Evolutionary conservation across 1,140 invertebrate genomes (phyloP).

Genomic region (Stegodyphus dumicola): DNA sequence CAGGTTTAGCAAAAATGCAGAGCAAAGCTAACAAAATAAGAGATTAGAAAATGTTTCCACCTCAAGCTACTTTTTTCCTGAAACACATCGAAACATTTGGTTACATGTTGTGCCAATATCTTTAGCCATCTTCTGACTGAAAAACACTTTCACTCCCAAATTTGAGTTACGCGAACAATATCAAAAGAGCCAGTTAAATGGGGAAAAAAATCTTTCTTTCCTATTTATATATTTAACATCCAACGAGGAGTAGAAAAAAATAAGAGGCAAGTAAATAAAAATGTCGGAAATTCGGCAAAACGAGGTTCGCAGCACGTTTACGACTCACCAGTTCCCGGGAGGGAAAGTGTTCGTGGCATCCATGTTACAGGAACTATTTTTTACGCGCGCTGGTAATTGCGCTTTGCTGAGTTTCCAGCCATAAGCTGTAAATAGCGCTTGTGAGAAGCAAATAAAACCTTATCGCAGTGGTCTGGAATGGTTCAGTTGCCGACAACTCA

Average conservation of each 20-base stretch:
- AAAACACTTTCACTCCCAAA: too few species aligned
- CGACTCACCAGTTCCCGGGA: not conserved
- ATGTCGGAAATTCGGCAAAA: not conserved
- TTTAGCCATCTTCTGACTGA: too few species aligned
- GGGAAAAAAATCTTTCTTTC: not conserved
- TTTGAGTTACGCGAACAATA: too few species aligned
- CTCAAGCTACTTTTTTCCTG: too few species aligned
- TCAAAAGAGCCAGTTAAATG: not conserved
- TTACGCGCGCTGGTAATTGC: constrained; percentile 13
- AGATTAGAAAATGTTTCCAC: too few species aligned
- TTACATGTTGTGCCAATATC: too few species aligned
- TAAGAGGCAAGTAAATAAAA: not conserved
- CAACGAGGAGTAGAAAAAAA: not conserved
- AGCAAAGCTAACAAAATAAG: too few species aligned
- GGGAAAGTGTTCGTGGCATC: not conserved
- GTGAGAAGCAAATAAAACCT: constrained; percentile 10
- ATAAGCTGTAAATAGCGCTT: constrained; percentile 26
- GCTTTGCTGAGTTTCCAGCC: constrained; percentile 12
- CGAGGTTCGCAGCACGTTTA: not conserved
- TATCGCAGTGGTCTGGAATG: constrained; percentile 12
- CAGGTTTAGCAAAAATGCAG: too few species aligned
- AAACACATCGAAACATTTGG: too few species aligned
- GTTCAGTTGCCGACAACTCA: not conserved
- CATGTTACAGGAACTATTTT: not conserved
- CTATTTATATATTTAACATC: not conserved